Evolutionary conservation across 2,797 vertebrate species (phyloP).

Genomic region (Macroramphosus scolopax): DNA sequence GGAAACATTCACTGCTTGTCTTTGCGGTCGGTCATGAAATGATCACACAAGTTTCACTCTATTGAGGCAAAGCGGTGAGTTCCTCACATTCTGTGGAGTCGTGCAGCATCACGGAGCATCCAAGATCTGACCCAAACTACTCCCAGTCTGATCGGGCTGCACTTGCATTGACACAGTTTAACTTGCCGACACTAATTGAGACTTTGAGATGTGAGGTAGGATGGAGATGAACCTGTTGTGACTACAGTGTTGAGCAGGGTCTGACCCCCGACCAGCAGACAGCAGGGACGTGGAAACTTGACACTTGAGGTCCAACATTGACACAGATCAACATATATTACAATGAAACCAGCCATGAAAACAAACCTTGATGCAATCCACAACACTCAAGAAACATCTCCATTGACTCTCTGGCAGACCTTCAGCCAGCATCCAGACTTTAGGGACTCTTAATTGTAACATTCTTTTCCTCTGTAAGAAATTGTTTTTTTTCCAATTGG

Average conservation of each 20-base stretch:
- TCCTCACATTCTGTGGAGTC: too few species aligned
- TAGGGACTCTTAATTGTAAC: slow-evolving; percentile 50
- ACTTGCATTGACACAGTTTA: too few species aligned
- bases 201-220: not conserved
- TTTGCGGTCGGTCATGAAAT: too few species aligned
- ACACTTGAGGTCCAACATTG: slow-evolving; percentile 16
- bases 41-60: too few species aligned
- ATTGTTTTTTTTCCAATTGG: slow-evolving; percentile 54
- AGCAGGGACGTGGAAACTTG: not conserved
- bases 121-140: too few species aligned
- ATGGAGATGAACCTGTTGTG: not conserved
- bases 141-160: too few species aligned
- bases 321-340: slow-evolving; percentile 19
- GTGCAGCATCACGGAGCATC: too few species aligned
- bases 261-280: not conserved
- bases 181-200: too few species aligned
- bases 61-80: too few species aligned
- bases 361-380: slow-evolving; percentile 18
- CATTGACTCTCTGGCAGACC: slow-evolving; percentile 12
- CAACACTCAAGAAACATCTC: not conserved
- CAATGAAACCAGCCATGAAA: slow-evolving; percentile 9
- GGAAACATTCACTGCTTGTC: too few species aligned
- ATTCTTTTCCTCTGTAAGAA: slow-evolving; percentile 48
- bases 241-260: too few species aligned
- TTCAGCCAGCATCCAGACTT: slow-evolving; percentile 53